These are phyloP conservation scores for Apoda limacodes DNA, from an alignment of 2,888 invertebrate genomes.

Conservation along the genomic window DNA sequence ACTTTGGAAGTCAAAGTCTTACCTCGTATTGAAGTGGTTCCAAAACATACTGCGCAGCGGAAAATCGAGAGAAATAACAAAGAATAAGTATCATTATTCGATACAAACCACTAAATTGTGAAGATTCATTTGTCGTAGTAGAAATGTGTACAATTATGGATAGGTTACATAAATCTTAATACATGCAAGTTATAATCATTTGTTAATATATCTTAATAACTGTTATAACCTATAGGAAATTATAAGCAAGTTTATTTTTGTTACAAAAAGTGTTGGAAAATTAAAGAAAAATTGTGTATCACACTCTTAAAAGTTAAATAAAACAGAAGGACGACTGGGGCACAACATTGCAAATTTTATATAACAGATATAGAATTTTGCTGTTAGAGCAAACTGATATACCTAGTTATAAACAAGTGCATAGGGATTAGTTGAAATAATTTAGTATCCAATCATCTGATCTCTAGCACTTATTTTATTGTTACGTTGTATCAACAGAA, in stretches of 20 bases:
- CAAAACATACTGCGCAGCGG: conserved; percentile 97
- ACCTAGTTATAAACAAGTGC: conserved; percentile 14
- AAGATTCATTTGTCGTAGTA: too few relatives aligned
- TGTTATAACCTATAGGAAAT: too few relatives aligned
- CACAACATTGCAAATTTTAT: conserved; percentile 82
- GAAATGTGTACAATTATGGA: too few relatives aligned
- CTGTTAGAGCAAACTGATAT: conserved; percentile 11
- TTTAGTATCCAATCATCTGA: conserved; percentile 2
- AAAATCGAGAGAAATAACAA: conserved; percentile 78
- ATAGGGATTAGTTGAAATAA: conserved; percentile 24
- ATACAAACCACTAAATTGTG: conserved; percentile 44
- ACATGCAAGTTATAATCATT: conserved; percentile 50
- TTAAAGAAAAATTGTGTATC: conserved; percentile 48
- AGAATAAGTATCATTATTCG: conserved; percentile 56
- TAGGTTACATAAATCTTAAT: conserved; percentile 29
- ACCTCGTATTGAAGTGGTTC: conserved; percentile 99
- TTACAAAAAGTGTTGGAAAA: conserved; percentile 27
- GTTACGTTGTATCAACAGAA: too few relatives aligned
- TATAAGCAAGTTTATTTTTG: too few relatives aligned
- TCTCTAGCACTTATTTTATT: too few relatives aligned
- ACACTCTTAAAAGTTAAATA: conserved; percentile 53
- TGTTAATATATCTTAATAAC: too few relatives aligned
- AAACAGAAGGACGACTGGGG: conserved; percentile 77
- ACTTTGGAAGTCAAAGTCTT: conserved; percentile 70
- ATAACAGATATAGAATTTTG: conserved; percentile 30